These are phyloP conservation scores for Heliconius ismenius DNA, from an alignment of 2,888 invertebrate genomes.

Conservation along the genomic window DNA sequence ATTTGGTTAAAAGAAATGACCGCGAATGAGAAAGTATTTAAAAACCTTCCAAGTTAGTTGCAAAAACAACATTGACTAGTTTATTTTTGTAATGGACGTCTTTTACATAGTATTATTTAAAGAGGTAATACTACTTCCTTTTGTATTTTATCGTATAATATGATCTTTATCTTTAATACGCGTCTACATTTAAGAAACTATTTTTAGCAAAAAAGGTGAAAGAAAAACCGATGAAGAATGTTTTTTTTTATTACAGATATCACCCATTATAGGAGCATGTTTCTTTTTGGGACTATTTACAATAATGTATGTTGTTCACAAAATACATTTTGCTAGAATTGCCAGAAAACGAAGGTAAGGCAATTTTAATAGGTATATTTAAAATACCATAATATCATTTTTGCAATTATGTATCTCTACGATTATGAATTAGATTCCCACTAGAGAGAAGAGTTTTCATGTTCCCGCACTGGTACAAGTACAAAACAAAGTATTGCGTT, in stretches of 20 bases:
- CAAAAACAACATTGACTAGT: too few species aligned
- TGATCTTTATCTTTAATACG: too few species aligned
- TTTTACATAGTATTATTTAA: too few species aligned
- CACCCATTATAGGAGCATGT: slow-evolving; percentile 52
- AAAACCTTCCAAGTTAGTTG: slow-evolving; percentile 25
- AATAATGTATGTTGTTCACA: slow-evolving; percentile 53
- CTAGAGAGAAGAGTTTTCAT: neutral
- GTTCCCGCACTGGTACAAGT: neutral
- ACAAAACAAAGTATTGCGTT: neutral
- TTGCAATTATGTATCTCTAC: neutral
- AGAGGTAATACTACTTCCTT: too few species aligned
- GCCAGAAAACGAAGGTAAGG: slow-evolving; percentile 29
- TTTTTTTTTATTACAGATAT: slow-evolving; percentile 50
- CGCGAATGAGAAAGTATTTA: slow-evolving; percentile 40
- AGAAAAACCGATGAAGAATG: neutral
- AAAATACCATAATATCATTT: neutral
- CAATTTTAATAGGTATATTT: neutral
- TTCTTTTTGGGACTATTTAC: slow-evolving; percentile 53
- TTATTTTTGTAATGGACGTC: too few species aligned
- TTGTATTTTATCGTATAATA: too few species aligned
- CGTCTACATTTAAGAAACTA: too few species aligned
- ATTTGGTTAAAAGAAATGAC: slow-evolving; percentile 41
- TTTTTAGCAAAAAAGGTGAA: too few species aligned
- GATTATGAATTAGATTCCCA: neutral
- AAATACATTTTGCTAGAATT: slow-evolving; percentile 52